Evolutionary conservation across 53 echinoderm and acorn worm genomes (phyloP).

Genomic region (Crossaster papposus): DNA sequence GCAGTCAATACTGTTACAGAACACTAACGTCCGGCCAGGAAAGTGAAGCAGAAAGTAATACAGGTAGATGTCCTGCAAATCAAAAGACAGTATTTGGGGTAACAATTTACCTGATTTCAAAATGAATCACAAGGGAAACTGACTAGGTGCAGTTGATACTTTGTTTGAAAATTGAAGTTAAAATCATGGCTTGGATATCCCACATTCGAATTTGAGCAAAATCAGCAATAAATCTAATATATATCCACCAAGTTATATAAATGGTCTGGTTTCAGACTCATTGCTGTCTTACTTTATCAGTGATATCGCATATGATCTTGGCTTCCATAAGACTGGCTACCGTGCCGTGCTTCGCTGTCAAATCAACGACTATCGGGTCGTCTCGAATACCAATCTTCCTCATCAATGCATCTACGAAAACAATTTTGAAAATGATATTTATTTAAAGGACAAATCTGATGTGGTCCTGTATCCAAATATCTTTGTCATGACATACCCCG

Average conservation of each 20-base stretch:
- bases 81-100: too few relatives aligned
- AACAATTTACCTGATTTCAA: too few relatives aligned
- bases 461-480: neutral
- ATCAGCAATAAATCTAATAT: too few relatives aligned
- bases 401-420: conserved; percentile 71
- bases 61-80: conserved; percentile 86
- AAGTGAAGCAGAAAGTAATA: conserved; percentile 95
- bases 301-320: conserved; percentile 81
- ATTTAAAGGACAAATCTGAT: too few relatives aligned
- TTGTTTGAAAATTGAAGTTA: too few relatives aligned
- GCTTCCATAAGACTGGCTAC: conserved; percentile 83
- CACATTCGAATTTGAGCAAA: too few relatives aligned
- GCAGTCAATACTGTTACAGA: conserved; percentile 95
- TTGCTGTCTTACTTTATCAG: conserved; percentile 74
- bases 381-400: conserved; percentile 71
- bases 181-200: too few relatives aligned
- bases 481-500: too few relatives aligned
- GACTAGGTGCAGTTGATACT: too few relatives aligned
- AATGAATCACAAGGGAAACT: too few relatives aligned
- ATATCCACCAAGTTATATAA: too few relatives aligned
- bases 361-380: conserved; percentile 81
- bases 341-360: conserved; percentile 87
- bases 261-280: neutral
- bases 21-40: conserved; percentile 93
- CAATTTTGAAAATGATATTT: too few relatives aligned